These are phyloP conservation scores for Dromiciops gliroides DNA, from an alignment of 2,113 vertebrate genomes.

Conservation along the genomic window DNA sequence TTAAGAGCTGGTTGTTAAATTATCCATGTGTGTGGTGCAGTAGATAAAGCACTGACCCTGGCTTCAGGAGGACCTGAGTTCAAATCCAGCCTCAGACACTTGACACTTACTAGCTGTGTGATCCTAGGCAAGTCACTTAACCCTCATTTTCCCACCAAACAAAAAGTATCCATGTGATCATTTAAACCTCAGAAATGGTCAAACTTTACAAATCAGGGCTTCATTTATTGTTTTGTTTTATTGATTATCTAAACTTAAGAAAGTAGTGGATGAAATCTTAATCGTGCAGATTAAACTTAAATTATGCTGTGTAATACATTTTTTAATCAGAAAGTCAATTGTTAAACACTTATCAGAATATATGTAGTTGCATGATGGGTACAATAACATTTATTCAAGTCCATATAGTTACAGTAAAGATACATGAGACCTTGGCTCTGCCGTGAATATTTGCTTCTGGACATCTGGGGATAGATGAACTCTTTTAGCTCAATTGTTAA, in stretches of 20 bases:
- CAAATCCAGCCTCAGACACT: too few relatives aligned
- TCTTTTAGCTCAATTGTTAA: not conserved
- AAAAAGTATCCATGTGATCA: not conserved
- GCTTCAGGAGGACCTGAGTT: too few relatives aligned
- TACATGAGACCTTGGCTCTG: not conserved
- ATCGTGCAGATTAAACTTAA: not conserved
- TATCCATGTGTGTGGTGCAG: not conserved
- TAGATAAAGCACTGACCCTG: too few relatives aligned
- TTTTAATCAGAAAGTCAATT: not conserved
- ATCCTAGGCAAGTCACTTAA: too few relatives aligned
- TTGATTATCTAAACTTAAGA: not conserved
- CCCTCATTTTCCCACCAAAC: too few relatives aligned
- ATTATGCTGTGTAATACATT: not conserved
- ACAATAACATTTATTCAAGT: not conserved
- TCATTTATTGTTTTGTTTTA: not conserved
- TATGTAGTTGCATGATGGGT: not conserved
- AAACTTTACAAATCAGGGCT: not conserved
- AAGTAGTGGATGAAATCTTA: not conserved
- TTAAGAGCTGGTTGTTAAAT: not conserved
- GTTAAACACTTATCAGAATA: not conserved
- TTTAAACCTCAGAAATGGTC: not conserved
- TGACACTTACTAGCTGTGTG: too few relatives aligned
- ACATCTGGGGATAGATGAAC: slow-evolving; percentile 4
- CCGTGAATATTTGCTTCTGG: not conserved
- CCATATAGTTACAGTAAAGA: not conserved